Evolutionary conservation across 2,113 vertebrate genomes (phyloP).

Genomic region (Nothobranchius kuhntae): DNA sequence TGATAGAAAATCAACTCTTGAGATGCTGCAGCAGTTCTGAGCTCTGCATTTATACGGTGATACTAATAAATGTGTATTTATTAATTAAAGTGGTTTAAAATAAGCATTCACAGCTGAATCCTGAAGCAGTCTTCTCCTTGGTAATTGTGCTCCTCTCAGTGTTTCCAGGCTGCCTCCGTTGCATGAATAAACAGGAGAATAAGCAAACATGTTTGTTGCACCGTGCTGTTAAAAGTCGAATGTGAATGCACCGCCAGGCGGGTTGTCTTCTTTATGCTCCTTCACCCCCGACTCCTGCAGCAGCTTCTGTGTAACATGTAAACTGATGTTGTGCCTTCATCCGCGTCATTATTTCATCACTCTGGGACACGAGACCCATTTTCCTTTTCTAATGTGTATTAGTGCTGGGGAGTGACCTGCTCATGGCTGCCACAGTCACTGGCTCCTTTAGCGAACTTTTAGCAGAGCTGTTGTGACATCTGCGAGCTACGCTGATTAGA

Average conservation of each 20-base stretch:
- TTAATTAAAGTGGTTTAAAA: slow-evolving; percentile 6
- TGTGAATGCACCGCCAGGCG: slow-evolving; percentile 38
- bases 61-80: slow-evolving; percentile 20
- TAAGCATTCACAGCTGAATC: slow-evolving; percentile 8
- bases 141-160: slow-evolving; percentile 6
- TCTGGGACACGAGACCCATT: slow-evolving; percentile 12
- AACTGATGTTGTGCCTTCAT: slow-evolving; percentile 30
- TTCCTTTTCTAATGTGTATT: slow-evolving; percentile 25
- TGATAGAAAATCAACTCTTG: slow-evolving; percentile 20
- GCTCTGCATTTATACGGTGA: slow-evolving; percentile 7
- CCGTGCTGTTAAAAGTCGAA: slow-evolving; percentile 56
- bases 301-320: slow-evolving; percentile 17
- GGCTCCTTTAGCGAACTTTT: slow-evolving; percentile 15
- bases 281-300: slow-evolving; percentile 25
- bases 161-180: slow-evolving; percentile 16
- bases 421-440: slow-evolving; percentile 3
- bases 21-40: neutral
- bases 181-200: slow-evolving; percentile 67
- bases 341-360: slow-evolving; percentile 11
- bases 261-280: slow-evolving; percentile 33
- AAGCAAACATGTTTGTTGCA: slow-evolving; percentile 45
- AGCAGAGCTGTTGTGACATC: neutral
- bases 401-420: slow-evolving; percentile 22
- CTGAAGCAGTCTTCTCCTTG: neutral
- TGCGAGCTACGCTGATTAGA: neutral